A percentile compares a stretch with the other conserved stretches of the same genome.
Evolutionary conservation across 2,888 invertebrate species (phyloP).

Genomic region (Euplagia quadripunctaria): DNA sequence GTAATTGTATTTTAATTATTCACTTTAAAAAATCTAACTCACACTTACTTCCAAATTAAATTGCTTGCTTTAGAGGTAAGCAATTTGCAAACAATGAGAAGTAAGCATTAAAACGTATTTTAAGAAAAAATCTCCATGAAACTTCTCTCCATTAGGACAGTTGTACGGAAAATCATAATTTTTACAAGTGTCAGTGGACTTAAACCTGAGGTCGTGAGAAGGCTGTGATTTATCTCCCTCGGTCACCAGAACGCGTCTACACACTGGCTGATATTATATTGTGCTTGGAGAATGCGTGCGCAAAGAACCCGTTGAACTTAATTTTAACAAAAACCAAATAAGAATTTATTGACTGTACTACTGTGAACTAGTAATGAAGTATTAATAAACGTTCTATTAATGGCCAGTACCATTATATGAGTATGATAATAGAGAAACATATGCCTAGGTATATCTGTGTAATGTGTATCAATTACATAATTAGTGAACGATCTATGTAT

Average conservation of each 20-base stretch:
- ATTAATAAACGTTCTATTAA: not conserved
- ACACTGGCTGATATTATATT: not conserved
- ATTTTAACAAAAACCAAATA: not conserved
- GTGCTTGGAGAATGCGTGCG: not conserved
- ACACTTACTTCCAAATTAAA: no score
- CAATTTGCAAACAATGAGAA: no score
- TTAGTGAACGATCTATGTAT: no score
- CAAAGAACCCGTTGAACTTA: not conserved
- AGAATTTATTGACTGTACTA: not conserved
- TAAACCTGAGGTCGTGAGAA: no score
- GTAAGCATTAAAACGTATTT: not conserved
- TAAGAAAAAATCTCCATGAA: not conserved
- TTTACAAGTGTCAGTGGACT: not conserved
- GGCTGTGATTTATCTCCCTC: not conserved
- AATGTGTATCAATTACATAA: no score
- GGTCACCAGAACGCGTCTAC: not conserved
- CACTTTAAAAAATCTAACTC: no score
- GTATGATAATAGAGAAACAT: not conserved
- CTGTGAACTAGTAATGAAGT: not conserved
- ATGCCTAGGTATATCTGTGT: not conserved
- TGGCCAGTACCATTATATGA: no score
- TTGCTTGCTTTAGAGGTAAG: no score
- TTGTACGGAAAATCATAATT: not conserved
- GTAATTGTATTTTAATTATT: no score
- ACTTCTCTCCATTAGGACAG: not conserved